Evolutionary conservation across 2,888 invertebrate genomes (phyloP).

Genomic region (Thereva nobilitata): DNA sequence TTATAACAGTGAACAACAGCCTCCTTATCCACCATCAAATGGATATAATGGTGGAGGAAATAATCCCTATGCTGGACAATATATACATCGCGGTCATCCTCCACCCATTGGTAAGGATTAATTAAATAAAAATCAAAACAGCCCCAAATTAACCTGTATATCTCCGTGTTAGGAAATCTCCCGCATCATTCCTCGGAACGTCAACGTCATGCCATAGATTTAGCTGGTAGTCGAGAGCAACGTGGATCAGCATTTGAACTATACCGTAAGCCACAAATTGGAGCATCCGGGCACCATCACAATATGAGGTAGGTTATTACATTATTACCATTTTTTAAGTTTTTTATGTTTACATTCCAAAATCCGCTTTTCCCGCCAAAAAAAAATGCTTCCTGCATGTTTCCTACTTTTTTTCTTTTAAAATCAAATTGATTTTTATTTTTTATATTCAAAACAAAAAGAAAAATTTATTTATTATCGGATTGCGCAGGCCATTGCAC

Average conservation of each 20-base stretch:
- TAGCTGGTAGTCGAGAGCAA: constrained; percentile 87
- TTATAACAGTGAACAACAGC: constrained; percentile 48
- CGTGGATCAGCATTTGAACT: constrained; percentile 93
- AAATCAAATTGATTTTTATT: constrained; percentile 11
- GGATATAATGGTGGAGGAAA: constrained; percentile 50
- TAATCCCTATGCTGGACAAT: constrained; percentile 42
- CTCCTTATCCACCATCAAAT: constrained; percentile 50
- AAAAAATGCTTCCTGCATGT: too few relatives aligned
- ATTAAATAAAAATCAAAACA: background rate
- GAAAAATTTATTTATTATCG: background rate
- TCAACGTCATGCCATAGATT: constrained; percentile 58
- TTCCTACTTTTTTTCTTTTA: background rate
- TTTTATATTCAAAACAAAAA: constrained; percentile 2
- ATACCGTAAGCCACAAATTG: constrained; percentile 81
- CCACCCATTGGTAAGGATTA: constrained; percentile 53
- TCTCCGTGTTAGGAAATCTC: constrained; percentile 50
- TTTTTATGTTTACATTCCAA: background rate
- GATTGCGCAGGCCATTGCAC: constrained; percentile 30
- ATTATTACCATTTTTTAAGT: constrained; percentile 8
- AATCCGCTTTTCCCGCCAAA: too few relatives aligned
- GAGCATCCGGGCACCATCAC: constrained; percentile 67
- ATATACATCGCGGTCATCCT: constrained; percentile 57
- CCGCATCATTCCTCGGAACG: constrained; percentile 57
- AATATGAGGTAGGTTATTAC: constrained; percentile 69
- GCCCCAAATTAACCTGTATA: too few relatives aligned